phyloP scores from a whole-genome alignment of 37 sponge, comb jelly and placozoan genomes.

The Halichondria panicea region DNA sequence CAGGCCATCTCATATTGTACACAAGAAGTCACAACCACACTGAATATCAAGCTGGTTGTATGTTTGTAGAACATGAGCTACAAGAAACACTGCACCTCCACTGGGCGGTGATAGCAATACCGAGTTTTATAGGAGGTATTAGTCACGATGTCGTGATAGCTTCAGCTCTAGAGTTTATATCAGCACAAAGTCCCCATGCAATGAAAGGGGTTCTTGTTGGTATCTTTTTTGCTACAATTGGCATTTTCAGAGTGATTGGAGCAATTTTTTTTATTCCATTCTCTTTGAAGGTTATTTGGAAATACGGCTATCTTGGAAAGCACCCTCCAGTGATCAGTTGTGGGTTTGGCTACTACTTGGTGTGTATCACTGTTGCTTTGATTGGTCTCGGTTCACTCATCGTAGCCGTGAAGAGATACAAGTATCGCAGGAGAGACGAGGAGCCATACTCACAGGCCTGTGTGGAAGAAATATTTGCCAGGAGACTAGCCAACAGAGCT shows the following conservation, averaged over 20 bases:
- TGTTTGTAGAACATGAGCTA: too few species aligned
- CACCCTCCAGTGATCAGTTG: conserved; percentile 2
- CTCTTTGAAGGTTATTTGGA: neutral
- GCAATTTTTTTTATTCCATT: neutral
- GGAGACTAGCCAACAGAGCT: too few species aligned
- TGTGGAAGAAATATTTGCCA: neutral
- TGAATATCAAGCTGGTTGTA: too few species aligned
- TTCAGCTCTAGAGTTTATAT: neutral
- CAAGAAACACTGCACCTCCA: neutral
- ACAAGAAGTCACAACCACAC: too few species aligned
- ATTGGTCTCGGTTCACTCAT: neutral
- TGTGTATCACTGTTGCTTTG: neutral
- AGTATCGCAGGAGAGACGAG: neutral
- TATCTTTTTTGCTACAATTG: neutral
- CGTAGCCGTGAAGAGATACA: neutral
- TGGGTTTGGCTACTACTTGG: neutral
- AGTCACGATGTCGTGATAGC: neutral
- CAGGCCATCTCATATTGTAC: neutral
- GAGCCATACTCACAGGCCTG: neutral
- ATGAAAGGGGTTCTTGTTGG: conserved; percentile 4
- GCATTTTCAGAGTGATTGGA: neutral
- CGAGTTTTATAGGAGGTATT: neutral
- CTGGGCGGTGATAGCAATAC: neutral
- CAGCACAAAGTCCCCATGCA: neutral
- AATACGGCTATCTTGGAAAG: neutral